These are phyloP conservation scores for Daubentonia madagascariensis DNA, from an alignment of 2,113 vertebrate genomes.

Conservation along the genomic window DNA sequence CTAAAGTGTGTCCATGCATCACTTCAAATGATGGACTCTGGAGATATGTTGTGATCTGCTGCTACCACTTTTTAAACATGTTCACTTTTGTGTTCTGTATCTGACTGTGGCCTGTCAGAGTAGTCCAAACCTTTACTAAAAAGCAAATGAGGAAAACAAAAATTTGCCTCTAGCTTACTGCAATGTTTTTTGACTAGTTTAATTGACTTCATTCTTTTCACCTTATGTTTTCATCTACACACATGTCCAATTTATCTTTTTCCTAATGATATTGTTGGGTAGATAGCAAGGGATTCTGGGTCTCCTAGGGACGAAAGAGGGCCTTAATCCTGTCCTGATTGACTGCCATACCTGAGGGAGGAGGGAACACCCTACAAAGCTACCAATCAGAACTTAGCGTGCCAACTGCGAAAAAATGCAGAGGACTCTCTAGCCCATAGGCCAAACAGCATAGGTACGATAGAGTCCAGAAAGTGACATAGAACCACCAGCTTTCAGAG, in stretches of 20 bases:
- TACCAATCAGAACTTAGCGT: too few species aligned
- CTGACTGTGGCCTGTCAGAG: not conserved
- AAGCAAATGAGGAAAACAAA: not conserved
- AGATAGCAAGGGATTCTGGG: too few species aligned
- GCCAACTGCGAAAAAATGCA: too few species aligned
- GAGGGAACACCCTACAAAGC: too few species aligned
- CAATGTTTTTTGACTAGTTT: not conserved
- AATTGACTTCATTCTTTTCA: not conserved
- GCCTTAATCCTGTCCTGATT: too few species aligned
- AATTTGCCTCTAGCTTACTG: not conserved
- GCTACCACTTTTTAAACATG: not conserved
- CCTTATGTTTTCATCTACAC: not conserved
- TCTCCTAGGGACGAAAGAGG: too few species aligned
- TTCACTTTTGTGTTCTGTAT: not conserved
- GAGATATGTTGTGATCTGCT: not conserved
- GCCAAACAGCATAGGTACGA: too few species aligned
- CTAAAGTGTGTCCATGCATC: not conserved
- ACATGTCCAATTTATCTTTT: not conserved
- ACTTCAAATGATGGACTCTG: not conserved
- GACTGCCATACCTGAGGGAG: too few species aligned
- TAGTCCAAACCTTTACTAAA: not conserved
- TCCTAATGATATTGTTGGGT: not conserved
- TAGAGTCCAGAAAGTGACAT: too few species aligned
- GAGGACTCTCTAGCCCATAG: too few species aligned
- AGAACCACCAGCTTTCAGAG: too few species aligned